Conservation (phyloP, 2,797 vertebrate species). For the Acanthornis magna region DNA sequence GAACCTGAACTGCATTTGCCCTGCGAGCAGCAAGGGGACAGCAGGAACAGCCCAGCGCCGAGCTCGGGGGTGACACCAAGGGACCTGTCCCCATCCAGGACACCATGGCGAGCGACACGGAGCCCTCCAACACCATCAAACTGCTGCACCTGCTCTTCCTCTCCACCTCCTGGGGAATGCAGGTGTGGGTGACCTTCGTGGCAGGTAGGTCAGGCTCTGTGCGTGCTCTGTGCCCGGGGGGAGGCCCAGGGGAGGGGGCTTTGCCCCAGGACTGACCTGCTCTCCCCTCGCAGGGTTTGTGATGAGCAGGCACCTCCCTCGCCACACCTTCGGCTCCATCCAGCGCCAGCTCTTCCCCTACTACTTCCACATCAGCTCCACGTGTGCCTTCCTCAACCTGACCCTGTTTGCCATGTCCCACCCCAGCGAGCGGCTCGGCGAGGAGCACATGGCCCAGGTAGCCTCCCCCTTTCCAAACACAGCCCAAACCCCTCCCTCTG, state of each 20-base stretch:
- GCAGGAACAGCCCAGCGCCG: neutral
- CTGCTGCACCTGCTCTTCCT: constrained; percentile 82
- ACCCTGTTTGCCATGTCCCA: constrained; percentile 80
- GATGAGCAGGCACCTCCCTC: constrained; percentile 82
- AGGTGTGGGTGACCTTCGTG: constrained; percentile 85
- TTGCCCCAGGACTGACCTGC: neutral
- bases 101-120: neutral
- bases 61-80: neutral
- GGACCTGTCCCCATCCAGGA: neutral
- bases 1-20: neutral
- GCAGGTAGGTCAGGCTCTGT: neutral
- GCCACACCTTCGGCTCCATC: constrained; percentile 82
- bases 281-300: constrained; percentile 73
- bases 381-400: constrained; percentile 85
- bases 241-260: neutral
- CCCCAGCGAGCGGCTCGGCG: constrained; percentile 75
- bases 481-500: neutral
- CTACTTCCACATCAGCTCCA: constrained; percentile 82
- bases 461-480: rapidly evolving
- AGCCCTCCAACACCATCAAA: constrained; percentile 75
- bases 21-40: neutral
- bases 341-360: constrained; percentile 85
- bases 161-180: constrained; percentile 88
- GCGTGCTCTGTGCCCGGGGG: neutral
- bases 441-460: constrained; percentile 80